Evolutionary conservation across 2,113 vertebrate genomes (phyloP).

Genomic region (Mus musculus): GRCm39 chr15:27947501-27948000

Average conservation of each 20-base stretch:
- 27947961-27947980: background rate
- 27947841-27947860: background rate
- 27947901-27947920: background rate
- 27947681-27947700: accelerated
- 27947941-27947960: background rate
- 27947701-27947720: too few relatives aligned
- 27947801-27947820: background rate
- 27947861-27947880: too few relatives aligned
- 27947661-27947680: background rate
- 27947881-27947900: background rate
- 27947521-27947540: background rate
- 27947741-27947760: background rate
- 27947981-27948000: background rate
- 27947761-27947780: background rate
- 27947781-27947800: background rate
- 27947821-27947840: background rate
- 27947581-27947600: background rate
- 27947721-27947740: background rate
- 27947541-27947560: background rate
- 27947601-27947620: background rate
- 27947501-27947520: background rate
- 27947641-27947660: background rate
- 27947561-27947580: background rate
- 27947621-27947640: background rate
- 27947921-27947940: background rate